A percentile compares a stretch with the other conserved stretches of the same genome.
phyloP scores from a whole-genome alignment of 2,113 vertebrate genomes.

The Nesogale talazaci region DNA sequence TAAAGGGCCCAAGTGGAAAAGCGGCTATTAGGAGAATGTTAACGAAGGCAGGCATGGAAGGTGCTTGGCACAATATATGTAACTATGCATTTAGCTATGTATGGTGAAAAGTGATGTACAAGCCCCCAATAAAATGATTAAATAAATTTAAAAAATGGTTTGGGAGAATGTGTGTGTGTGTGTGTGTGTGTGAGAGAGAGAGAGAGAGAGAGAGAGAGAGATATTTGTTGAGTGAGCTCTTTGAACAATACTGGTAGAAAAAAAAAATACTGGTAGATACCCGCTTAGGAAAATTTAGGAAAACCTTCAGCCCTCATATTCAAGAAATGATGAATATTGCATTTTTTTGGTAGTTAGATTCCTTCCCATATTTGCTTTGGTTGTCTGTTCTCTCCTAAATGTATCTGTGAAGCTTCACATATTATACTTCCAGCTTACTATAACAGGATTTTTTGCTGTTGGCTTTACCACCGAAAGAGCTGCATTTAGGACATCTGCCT shows the following conservation, averaged over 20 bases:
- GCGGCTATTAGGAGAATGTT: no score
- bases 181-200: no score
- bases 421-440: slow-evolving; percentile 1
- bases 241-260: background rate
- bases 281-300: slow-evolving; percentile 28
- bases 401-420: background rate
- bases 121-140: no score
- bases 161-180: no score
- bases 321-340: slow-evolving; percentile 9
- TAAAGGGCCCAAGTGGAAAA: no score
- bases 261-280: background rate
- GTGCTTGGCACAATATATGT: no score
- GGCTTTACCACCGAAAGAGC: background rate
- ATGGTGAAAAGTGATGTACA: no score
- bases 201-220: background rate
- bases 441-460: background rate
- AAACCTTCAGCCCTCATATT: background rate
- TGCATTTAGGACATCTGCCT: slow-evolving; percentile 12
- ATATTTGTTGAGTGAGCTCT: slow-evolving; percentile 36
- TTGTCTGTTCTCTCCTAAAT: background rate
- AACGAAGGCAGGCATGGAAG: no score
- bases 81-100: no score
- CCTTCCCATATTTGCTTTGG: background rate
- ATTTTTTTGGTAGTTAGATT: slow-evolving; percentile 44
- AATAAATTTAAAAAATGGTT: no score